phyloP scores from a whole-genome alignment of 2,797 vertebrate genomes.

The Falco biarmicus region DNA sequence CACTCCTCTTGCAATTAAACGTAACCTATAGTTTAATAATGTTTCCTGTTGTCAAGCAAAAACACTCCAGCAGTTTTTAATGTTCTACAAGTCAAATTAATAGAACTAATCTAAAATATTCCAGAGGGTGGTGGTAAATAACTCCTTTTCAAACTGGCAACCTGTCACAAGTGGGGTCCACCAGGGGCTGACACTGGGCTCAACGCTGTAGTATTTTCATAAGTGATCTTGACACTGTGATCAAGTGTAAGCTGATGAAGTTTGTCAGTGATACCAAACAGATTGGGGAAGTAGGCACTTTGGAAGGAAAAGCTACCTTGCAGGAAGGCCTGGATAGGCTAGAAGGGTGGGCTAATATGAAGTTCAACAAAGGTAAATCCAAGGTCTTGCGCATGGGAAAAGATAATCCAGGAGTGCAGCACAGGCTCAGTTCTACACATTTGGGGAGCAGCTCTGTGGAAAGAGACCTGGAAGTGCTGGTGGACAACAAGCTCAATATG shows the following conservation, averaged over 20 bases:
- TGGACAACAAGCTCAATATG: neutral
- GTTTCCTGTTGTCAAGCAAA: neutral
- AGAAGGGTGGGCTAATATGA: neutral
- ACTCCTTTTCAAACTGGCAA: neutral
- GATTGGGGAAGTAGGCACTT: neutral
- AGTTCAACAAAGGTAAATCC: neutral
- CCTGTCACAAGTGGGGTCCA: neutral
- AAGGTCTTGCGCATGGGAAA: neutral
- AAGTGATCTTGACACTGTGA: neutral
- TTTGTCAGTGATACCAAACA: neutral
- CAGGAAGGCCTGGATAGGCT: neutral
- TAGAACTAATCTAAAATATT: constrained; percentile 18
- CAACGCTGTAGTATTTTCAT: neutral
- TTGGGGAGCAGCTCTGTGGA: neutral
- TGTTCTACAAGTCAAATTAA: constrained; percentile 21
- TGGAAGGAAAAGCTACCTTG: neutral
- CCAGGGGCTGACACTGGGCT: neutral
- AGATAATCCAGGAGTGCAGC: neutral
- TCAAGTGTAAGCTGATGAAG: neutral
- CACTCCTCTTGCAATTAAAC: constrained; percentile 21
- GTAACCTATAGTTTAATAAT: neutral
- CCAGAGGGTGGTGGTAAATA: neutral
- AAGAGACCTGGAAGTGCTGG: neutral
- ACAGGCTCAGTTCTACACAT: neutral
- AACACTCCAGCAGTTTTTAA: neutral